phyloP scores from a whole-genome alignment of 2,113 vertebrate genomes.

The Alaudala cheleensis region DNA sequence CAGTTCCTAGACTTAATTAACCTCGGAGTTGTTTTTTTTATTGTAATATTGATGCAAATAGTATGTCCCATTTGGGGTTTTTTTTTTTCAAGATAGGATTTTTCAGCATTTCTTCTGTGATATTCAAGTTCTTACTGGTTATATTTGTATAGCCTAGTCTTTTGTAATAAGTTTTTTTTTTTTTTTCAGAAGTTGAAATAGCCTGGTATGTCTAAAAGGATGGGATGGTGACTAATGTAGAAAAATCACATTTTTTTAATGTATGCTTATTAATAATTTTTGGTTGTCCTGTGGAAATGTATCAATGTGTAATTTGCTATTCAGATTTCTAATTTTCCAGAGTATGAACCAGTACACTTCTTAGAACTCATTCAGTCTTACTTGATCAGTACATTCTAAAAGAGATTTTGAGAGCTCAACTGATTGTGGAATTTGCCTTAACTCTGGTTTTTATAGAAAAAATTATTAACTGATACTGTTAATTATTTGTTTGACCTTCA shows the following conservation, averaged over 20 bases:
- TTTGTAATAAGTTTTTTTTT: neutral
- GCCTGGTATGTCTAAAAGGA: neutral
- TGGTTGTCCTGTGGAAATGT: neutral
- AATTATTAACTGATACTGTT: rapidly evolving
- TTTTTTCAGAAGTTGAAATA: neutral
- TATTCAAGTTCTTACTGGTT: neutral
- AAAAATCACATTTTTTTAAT: neutral
- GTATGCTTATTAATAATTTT: neutral
- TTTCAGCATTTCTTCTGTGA: neutral
- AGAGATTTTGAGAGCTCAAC: neutral
- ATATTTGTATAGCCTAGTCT: neutral
- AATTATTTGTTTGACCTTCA: neutral
- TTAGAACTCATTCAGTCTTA: neutral
- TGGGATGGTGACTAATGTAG: neutral
- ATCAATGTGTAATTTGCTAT: neutral
- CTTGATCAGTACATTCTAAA: neutral
- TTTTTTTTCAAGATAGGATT: neutral
- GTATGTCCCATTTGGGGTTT: neutral
- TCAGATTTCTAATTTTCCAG: neutral
- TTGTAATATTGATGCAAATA: neutral
- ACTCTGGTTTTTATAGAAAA: neutral
- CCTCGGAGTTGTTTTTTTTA: neutral
- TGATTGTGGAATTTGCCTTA: neutral
- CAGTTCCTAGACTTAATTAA: neutral
- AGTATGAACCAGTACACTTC: neutral